phyloP scores from a whole-genome alignment of 1,140 invertebrate species.

The Latrodectus geometricus region DNA sequence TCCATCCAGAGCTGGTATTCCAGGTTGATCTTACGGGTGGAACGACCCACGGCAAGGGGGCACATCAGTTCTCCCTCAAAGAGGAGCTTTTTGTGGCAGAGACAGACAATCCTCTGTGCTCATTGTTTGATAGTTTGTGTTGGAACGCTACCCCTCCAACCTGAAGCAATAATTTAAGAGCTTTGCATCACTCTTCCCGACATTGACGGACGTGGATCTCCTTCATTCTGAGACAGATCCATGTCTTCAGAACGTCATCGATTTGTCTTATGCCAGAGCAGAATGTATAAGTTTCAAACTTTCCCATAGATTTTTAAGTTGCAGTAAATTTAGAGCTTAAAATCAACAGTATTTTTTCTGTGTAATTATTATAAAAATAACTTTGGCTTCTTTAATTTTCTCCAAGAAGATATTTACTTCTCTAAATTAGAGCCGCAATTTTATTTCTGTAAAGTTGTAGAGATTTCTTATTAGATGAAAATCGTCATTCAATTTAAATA shows the following conservation, averaged over 20 bases:
- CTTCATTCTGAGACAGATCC: not conserved
- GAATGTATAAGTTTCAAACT: too few relatives aligned
- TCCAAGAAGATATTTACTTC: too few relatives aligned
- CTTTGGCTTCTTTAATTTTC: too few relatives aligned
- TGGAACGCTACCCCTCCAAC: not conserved
- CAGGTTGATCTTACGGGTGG: conserved; percentile 52
- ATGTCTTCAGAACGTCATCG: not conserved
- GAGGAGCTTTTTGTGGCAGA: not conserved
- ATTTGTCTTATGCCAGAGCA: too few relatives aligned
- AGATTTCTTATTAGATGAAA: too few relatives aligned
- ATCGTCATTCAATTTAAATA: too few relatives aligned
- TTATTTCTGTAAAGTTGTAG: too few relatives aligned
- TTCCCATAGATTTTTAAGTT: too few relatives aligned
- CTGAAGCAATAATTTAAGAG: not conserved
- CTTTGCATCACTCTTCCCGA: not conserved
- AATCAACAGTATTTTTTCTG: too few relatives aligned
- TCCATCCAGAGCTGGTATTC: conserved; percentile 13
- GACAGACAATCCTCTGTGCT: conserved; percentile 3
- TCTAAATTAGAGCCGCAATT: too few relatives aligned
- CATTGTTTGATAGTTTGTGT: conserved; percentile 32
- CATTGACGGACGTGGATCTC: conserved; percentile 8
- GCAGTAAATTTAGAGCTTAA: too few relatives aligned
- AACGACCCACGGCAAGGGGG: conserved; percentile 21
- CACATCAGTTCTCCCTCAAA: not conserved
- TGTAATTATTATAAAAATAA: too few relatives aligned